Evolutionary conservation across 2,113 vertebrate genomes (phyloP).

Genomic region (Ariopsis seemanni): DNA sequence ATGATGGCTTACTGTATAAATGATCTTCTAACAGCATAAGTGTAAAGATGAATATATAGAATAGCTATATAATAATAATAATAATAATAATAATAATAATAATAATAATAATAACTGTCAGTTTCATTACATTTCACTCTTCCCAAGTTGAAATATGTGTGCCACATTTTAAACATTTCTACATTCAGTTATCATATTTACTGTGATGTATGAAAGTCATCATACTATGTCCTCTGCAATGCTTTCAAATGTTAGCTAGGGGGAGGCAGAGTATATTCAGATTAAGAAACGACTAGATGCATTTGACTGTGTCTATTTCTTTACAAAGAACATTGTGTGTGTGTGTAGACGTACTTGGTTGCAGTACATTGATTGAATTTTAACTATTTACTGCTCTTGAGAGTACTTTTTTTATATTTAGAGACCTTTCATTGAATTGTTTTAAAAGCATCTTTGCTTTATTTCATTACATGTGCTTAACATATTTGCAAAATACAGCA

Average conservation of each 20-base stretch:
- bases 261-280: constrained; percentile 26
- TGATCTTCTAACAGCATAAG: neutral
- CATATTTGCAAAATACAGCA: neutral
- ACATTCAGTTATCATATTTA: neutral
- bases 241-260: constrained; percentile 30
- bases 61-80: neutral
- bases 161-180: neutral
- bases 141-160: neutral
- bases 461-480: neutral
- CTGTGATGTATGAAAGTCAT: neutral
- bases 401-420: neutral
- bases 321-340: constrained; percentile 25
- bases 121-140: neutral
- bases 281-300: neutral
- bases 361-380: neutral
- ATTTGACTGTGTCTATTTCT: neutral
- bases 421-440: neutral
- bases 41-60: neutral
- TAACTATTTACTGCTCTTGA: neutral
- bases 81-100: neutral
- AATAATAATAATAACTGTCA: neutral
- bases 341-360: too few species aligned
- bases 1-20: neutral
- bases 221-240: neutral
- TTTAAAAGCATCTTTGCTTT: neutral